These are phyloP conservation scores for Setophaga petechia DNA, from an alignment of 2,113 vertebrate genomes.

Conservation along the genomic window DNA sequence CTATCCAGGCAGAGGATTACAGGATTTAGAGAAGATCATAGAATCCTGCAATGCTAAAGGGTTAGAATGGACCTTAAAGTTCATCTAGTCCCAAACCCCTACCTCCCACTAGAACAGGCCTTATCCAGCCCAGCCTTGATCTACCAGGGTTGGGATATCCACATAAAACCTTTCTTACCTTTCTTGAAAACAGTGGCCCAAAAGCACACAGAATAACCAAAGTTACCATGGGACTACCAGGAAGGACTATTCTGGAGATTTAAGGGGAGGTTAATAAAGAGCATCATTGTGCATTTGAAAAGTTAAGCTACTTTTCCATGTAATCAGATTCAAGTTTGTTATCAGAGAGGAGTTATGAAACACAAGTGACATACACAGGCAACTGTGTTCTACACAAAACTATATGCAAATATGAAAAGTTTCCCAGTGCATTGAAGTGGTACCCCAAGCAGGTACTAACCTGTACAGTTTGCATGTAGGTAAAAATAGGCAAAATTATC, in stretches of 20 bases:
- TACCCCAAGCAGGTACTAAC: neutral
- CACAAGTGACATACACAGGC: neutral
- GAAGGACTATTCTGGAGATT: neutral
- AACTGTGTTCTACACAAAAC: neutral
- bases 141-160: neutral
- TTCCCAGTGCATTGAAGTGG: neutral
- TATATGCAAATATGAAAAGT: neutral
- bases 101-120: neutral
- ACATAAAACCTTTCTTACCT: neutral
- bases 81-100: rapidly evolving
- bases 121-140: neutral
- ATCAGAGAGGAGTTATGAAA: neutral
- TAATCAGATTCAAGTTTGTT: neutral
- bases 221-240: neutral
- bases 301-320: neutral
- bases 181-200: neutral
- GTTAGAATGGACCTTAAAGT: neutral
- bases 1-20: neutral
- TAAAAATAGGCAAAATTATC: neutral
- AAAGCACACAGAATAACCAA: neutral
- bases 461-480: neutral
- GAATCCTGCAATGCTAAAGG: neutral
- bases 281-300: neutral
- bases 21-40: neutral
- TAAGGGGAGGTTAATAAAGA: neutral